Conservation (phyloP, 2,797 vertebrate genomes). For the Clarias platycephalus region DNA sequence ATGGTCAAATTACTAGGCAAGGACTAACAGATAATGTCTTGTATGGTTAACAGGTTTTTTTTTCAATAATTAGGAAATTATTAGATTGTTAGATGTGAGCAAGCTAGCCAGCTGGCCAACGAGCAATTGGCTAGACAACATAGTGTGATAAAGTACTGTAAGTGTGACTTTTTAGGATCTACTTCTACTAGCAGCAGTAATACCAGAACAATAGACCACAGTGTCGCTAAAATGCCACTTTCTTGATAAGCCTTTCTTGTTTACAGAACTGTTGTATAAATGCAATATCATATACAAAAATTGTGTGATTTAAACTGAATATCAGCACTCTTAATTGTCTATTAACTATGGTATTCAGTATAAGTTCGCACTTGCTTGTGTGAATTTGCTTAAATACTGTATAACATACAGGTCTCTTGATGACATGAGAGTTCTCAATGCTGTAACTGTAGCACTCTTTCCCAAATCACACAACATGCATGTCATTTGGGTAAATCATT, state of each 20-base stretch:
- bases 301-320: background rate
- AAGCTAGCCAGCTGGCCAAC: background rate
- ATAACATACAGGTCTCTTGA: background rate
- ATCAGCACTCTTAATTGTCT: background rate
- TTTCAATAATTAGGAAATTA: background rate
- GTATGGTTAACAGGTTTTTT: background rate
- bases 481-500: background rate
- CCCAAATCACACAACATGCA: background rate
- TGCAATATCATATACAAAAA: background rate
- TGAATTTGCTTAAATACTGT: background rate
- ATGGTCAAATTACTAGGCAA: background rate
- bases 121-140: background rate
- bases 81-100: background rate
- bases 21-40: background rate
- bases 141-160: background rate
- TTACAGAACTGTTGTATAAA: background rate
- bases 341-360: background rate
- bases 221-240: background rate
- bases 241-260: background rate
- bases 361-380: too few relatives aligned
- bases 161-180: background rate
- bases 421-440: background rate
- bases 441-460: background rate
- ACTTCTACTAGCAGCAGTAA: background rate
- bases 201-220: background rate